Conservation (phyloP, 2,888 invertebrate genomes). For the Sminthurinus aureus region DNA sequence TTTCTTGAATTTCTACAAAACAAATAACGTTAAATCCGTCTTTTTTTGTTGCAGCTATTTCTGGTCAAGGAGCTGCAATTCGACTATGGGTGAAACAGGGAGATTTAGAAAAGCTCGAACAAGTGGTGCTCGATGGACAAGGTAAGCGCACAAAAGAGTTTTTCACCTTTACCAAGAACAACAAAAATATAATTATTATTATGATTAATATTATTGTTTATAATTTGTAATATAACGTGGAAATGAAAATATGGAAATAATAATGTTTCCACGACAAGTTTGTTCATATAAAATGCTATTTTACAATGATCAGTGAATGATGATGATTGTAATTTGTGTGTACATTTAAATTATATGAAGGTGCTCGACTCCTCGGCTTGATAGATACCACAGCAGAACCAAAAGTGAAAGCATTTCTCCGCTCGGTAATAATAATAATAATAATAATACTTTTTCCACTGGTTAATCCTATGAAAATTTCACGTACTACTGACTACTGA, state of each 20-base stretch:
- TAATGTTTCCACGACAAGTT: too few species aligned
- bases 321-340: too few species aligned
- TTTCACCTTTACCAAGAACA: not conserved
- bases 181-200: not conserved
- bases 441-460: not conserved
- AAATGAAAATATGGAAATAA: too few species aligned
- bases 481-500: not conserved
- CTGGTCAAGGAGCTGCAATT: conserved; percentile 62
- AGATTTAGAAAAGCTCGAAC: conserved; percentile 73
- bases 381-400: conserved; percentile 70
- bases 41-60: conserved; percentile 45
- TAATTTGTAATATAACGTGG: not conserved
- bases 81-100: conserved; percentile 70
- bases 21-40: not conserved
- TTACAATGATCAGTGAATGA: not conserved
- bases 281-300: too few species aligned
- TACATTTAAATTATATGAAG: conserved; percentile 60
- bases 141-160: conserved; percentile 48
- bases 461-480: not conserved
- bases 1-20: too few species aligned
- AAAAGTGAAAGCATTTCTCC: conserved; percentile 72
- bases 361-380: conserved; percentile 70
- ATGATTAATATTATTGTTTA: not conserved
- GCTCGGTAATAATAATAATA: conserved; percentile 65
- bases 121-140: conserved; percentile 74